Conservation (phyloP, 2,888 invertebrate species). For the Omphaloscelis lunosa region DNA sequence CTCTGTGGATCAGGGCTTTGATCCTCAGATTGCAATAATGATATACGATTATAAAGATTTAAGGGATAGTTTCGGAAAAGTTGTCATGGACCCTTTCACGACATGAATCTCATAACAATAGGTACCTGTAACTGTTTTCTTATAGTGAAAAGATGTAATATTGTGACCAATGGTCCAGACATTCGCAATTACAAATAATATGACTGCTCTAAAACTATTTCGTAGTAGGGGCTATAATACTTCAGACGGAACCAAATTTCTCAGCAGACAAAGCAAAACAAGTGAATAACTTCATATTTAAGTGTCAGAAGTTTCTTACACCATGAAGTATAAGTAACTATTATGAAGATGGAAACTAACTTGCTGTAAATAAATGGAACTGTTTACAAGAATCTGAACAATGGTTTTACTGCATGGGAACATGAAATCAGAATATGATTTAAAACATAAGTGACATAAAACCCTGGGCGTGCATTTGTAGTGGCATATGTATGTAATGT, state of each 20-base stretch:
- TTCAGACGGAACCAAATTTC: conserved; percentile 49
- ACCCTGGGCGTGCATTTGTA: background rate
- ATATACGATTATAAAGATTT: no score
- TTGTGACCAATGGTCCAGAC: background rate
- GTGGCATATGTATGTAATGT: no score
- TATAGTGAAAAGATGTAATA: no score
- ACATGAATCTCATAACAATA: no score
- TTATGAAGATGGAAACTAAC: conserved; percentile 32
- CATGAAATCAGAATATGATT: conserved; percentile 3
- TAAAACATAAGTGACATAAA: no score
- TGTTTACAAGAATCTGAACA: conserved; percentile 24
- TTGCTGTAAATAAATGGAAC: conserved; percentile 25
- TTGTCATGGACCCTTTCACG: no score
- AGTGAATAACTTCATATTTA: conserved; percentile 58
- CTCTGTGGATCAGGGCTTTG: no score
- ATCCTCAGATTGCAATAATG: no score
- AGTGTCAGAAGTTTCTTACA: conserved; percentile 49
- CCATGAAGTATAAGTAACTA: conserved; percentile 34
- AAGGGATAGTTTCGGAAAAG: no score
- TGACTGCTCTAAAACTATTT: no score
- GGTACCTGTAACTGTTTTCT: no score
- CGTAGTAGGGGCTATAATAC: conserved; percentile 38
- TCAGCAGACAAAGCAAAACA: conserved; percentile 52
- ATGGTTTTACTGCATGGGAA: background rate
- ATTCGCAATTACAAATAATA: background rate